Evolutionary conservation across 2,888 invertebrate species (phyloP).

Genomic region (Dryomyza anilis): DNA sequence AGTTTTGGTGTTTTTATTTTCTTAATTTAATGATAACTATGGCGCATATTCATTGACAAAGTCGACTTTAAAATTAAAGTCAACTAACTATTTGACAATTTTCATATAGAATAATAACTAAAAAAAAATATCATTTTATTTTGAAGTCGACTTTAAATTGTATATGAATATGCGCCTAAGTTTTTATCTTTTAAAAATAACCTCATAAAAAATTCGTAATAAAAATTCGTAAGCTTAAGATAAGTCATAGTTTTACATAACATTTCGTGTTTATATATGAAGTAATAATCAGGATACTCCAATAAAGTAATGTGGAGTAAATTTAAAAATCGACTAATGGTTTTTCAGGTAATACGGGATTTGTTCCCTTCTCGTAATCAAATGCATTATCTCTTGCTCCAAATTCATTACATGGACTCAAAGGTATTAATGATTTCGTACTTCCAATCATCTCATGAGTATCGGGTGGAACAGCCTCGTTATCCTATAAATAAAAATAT

Average conservation of each 20-base stretch:
- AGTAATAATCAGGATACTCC: background rate
- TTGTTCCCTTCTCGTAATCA: constrained; percentile 52
- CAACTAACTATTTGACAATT: no score
- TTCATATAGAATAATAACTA: no score
- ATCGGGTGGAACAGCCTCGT: constrained; percentile 42
- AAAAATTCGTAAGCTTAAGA: no score
- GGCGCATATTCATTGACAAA: background rate
- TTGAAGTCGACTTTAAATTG: no score
- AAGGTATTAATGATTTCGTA: constrained; percentile 58
- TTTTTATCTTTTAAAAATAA: no score
- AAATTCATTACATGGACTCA: constrained; percentile 54
- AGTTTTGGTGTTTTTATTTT: constrained; percentile 13
- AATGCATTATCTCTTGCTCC: constrained; percentile 48
- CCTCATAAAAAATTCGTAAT: no score
- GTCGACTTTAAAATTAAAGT: no score
- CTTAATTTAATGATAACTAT: background rate
- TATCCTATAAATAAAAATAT: constrained; percentile 22
- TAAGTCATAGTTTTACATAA: no score
- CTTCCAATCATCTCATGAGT: constrained; percentile 57
- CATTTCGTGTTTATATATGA: background rate
- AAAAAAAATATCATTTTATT: no score
- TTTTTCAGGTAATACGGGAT: constrained; percentile 55
- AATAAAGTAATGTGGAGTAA: no score
- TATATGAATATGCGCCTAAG: no score
- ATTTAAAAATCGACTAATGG: constrained; percentile 57